Percentiles rank a stretch among this genome's conserved stretches.
These are phyloP conservation scores for Oligia latruncula DNA, from an alignment of 2,888 invertebrate genomes.

Conservation along the genomic window DNA sequence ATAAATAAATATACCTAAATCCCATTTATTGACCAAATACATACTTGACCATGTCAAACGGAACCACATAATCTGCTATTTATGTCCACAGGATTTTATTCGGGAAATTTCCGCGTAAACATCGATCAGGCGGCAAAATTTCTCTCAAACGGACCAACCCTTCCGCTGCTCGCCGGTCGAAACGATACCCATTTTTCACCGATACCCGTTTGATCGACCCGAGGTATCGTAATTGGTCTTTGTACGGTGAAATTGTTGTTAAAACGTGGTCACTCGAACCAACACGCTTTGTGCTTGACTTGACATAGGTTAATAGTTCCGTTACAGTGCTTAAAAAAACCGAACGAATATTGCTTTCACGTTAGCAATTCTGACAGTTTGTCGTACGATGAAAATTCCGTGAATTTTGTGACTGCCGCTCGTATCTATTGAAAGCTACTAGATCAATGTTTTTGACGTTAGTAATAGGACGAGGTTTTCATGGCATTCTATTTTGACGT, in stretches of 20 bases:
- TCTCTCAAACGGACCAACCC: constrained; percentile 62
- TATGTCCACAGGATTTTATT: constrained; percentile 46
- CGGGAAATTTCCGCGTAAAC: constrained; percentile 62
- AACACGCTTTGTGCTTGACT: constrained; percentile 63
- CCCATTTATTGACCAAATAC: constrained; percentile 18
- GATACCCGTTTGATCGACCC: constrained; percentile 71
- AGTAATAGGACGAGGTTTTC: not conserved
- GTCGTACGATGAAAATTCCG: constrained; percentile 39
- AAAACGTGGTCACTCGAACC: constrained; percentile 68
- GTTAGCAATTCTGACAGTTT: constrained; percentile 47
- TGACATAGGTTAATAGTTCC: constrained; percentile 64
- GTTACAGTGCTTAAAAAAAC: constrained; percentile 63
- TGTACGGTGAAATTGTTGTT: constrained; percentile 72
- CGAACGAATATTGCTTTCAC: constrained; percentile 48
- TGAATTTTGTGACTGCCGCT: constrained; percentile 38
- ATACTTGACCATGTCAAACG: constrained; percentile 37
- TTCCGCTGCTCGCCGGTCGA: constrained; percentile 53
- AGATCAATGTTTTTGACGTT: constrained; percentile 18
- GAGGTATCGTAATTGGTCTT: constrained; percentile 72
- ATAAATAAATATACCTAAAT: constrained; percentile 10
- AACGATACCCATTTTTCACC: constrained; percentile 69
- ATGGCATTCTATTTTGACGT: constrained; percentile 2
- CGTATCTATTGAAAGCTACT: constrained; percentile 19
- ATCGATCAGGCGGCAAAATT: constrained; percentile 63
- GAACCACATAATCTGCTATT: constrained; percentile 55